Conservation (phyloP, 2,113 vertebrate species). For the Riparia riparia region DNA sequence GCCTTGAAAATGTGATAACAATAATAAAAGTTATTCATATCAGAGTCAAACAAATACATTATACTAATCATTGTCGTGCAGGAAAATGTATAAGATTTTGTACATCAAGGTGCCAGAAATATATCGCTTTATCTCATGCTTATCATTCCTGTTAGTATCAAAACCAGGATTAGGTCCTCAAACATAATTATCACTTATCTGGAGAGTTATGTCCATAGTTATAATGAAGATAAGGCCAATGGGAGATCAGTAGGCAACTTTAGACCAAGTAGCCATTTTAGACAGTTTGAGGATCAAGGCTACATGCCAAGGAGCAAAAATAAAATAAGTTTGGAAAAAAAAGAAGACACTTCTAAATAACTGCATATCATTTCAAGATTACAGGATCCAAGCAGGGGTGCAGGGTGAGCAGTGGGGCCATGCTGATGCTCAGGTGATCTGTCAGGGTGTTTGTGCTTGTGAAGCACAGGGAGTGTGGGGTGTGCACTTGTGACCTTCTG, state of each 20-base stretch:
- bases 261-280: neutral
- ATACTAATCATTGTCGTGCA: neutral
- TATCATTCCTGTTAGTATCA: neutral
- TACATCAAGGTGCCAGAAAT: neutral
- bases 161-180: neutral
- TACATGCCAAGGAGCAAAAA: neutral
- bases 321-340: neutral
- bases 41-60: neutral
- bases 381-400: neutral
- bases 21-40: neutral
- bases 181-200: neutral
- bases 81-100: neutral
- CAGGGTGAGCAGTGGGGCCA: accelerated
- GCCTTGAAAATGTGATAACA: neutral
- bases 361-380: neutral
- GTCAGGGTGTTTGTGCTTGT: accelerated
- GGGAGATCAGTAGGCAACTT: neutral
- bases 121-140: neutral
- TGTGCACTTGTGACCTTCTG: neutral
- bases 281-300: neutral
- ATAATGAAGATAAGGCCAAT: constrained; percentile 2
- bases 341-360: neutral
- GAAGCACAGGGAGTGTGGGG: accelerated
- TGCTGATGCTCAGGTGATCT: accelerated
- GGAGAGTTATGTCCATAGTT: neutral